Evolutionary conservation across 2,113 vertebrate genomes (phyloP).

Genomic region (Smithornis capensis): DNA sequence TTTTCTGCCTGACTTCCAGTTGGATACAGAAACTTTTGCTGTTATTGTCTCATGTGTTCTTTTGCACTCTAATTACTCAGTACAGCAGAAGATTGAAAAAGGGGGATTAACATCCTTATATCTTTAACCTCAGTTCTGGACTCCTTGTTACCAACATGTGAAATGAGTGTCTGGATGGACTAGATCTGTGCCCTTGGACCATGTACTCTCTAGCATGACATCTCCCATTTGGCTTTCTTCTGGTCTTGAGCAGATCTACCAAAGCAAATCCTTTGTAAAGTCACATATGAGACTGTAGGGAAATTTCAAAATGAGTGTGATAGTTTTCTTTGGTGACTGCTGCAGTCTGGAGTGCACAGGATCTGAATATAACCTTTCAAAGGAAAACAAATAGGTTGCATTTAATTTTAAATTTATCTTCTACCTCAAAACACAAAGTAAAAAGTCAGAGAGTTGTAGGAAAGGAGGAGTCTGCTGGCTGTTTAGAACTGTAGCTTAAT

Average conservation of each 20-base stretch:
- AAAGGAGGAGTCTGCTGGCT: conserved; percentile 19
- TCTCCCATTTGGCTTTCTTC: not conserved
- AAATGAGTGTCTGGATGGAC: not conserved
- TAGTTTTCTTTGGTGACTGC: not conserved
- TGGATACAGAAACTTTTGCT: not conserved
- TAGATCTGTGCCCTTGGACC: not conserved
- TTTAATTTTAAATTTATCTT: conserved; percentile 32
- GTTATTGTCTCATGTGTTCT: not conserved
- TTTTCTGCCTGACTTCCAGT: not conserved
- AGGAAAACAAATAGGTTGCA: conserved; percentile 24
- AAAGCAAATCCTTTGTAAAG: not conserved
- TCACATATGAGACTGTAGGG: not conserved
- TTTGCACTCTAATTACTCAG: not conserved
- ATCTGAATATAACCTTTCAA: not conserved
- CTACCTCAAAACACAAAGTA: conserved; percentile 9
- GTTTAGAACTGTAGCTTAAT: conserved; percentile 49
- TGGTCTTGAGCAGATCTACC: not conserved
- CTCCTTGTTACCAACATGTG: not conserved
- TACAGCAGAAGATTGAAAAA: not conserved
- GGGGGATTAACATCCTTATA: not conserved
- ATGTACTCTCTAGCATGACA: not conserved
- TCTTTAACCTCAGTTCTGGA: not conserved
- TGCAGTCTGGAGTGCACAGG: not conserved
- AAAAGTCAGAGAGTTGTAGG: not conserved
- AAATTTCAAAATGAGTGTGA: not conserved